Evolutionary conservation across 2,888 invertebrate species (phyloP), one percentile per base, ranked within the genome.

Genomic region (Acrobasis consociella): DNA sequence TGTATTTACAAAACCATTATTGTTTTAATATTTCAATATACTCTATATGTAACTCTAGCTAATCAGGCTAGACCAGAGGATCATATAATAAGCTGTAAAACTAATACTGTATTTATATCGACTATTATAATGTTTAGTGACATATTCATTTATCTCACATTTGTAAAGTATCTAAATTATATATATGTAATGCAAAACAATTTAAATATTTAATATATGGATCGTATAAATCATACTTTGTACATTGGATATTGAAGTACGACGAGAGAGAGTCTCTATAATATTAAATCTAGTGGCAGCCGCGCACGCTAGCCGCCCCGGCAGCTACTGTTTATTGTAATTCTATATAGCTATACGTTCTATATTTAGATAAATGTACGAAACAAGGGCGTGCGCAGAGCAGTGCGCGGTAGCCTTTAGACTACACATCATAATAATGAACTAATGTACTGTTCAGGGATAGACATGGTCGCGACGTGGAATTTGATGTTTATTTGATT

Each of bases 1-100:
- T 74, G 68, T 77, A 73, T 49, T 72, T 72, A 62, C 62, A 62
- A 61, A 72, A 62, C 58, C 69, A 67, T 68, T 72, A 71, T 74
- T 74, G 65, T 71, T 71, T 72, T 69, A 70, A 62, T 65, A 65
- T 65, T 64, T 64, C 59, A 66, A 65, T 67, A 63, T 63, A 67
- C 63, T 62, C 63, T 66, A 65, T 63, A 62, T 63, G 42, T 64
- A 62, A 55, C 53, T 64, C 49, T 52, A 58, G 62, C 58, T 65
- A 56, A 62, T 61, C 16, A 49, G 62, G 55, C 37, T 37, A 49
- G 61, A 62, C 62, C 49, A 53, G 55, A 53, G 38, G 46, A 62
- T 49, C 13, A 42, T 59, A 38, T 11, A 39, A 51, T 51, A 51
- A 51, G 13, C 49, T 61, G 46, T 55, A 22, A 53, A 37, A 37